Base-by-base conservation (phyloP, 2,113 vertebrate species). In the Sander vitreus region DNA sequence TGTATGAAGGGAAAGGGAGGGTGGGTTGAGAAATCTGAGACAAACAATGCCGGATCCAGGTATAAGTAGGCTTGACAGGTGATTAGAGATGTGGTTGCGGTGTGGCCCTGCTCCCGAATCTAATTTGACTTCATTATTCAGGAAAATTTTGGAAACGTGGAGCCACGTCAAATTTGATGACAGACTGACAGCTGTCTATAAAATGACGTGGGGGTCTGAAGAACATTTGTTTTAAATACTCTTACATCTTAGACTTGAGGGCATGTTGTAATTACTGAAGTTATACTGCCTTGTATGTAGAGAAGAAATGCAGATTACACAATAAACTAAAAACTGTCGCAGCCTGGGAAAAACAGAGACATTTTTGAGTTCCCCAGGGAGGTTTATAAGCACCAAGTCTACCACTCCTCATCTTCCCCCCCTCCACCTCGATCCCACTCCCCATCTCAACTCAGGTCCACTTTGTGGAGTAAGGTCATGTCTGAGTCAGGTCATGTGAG, bases 321-420 rank as follows among this genome's bases (percentile, higher is more conserved):
- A 23, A 53, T 27, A 7, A 62, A 50, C 39, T 27, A 6, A 58
- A 39, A 53, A 59, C 4, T n/a, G 12, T 55, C 55, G 14, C 43
- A 70, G 80, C 71, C 86, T 93, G 86, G 89, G 92, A 94, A 93
- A 33, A 91, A 76, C n/a, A 30, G n/a, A 64, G 33, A 84, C 5
- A 76, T 91, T 21, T 86, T 73, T 48, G 1, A 16, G 48, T 5
- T 90, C 90, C 30, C 84, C 6, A 3, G 60, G 43, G 91, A 81
- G 18, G 50, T 45, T 43, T 25, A 16, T 75, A 53, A 63, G n/a
- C 50, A 66, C 39, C 23, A 39, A 76, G 25, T 21, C 30, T 18
- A 66, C 59, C 18, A 27, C 16, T 50, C 30, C 4, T 45, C 25
- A 21, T 6, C 43, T 21, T 1, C n/a, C 6, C 13, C 4, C 2